Base-by-base conservation (phyloP, 2,113 vertebrate genomes). In the Hemiscyllium ocellatum region DNA sequence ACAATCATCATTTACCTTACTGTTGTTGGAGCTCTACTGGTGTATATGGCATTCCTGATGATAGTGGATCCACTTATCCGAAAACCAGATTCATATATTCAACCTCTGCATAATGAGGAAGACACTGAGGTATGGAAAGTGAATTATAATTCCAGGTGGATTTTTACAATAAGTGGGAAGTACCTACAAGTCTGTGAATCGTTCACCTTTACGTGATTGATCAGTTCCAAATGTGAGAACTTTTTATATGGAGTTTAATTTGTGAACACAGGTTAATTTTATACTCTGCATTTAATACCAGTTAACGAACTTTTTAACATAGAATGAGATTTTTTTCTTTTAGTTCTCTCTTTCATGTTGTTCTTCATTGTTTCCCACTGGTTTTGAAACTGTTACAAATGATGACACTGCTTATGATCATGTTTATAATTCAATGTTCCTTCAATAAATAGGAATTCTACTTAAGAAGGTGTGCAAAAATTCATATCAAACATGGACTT, bases 41-140 rank as follows among this genome's bases (percentile, higher is more conserved):
- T 99, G 22, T 99, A 99, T 97, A 99, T 99, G 99, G 97, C 98
- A 6, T 99, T 99, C 97, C 98, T 99, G 85, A 98, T 99, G 96
- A 97, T 99, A 96, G 98, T 99, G 93, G 99, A 99, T 97, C 99
- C 99, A 66, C 98, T 99, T 52, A 99, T 99, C 96, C 98, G 99
- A 66, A 99, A 99, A 96, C 98, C 97, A 0, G 98, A 99, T 42
- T 97, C 98, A 0, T 99, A 99, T 85, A 98, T 97, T 0, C 98
- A 99, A 85, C 98, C 98, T 0, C 97, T 99, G 96, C 99, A 98
- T 97, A 99, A 98, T 0, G 98, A 99, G 96, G 98, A 99, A 89
- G 99, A 99, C 96, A 98, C 97, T 0, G 99, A 99, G 98, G 99
- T 99, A 96, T 97, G 89, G 0, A 0, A 37, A 33, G 5, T 19